Conservation (phyloP, 2,113 vertebrate genomes). For the Megalops atlanticus region DNA sequence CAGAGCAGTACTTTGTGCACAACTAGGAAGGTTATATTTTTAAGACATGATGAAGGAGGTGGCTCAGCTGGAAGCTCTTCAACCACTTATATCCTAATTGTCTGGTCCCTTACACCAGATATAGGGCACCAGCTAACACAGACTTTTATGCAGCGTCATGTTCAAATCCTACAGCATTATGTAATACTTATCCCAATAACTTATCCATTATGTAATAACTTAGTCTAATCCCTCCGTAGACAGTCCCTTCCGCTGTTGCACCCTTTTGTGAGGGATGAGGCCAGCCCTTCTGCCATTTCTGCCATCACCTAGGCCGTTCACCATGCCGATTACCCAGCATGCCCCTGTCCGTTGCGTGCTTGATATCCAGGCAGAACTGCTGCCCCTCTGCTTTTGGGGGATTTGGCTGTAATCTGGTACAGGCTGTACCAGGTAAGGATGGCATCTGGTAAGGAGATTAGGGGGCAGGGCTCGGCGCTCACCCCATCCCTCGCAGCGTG, state of each 20-base stretch:
- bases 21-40: slow-evolving; percentile 62
- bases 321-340: background rate
- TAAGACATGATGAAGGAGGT: slow-evolving; percentile 69
- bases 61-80: slow-evolving; percentile 65
- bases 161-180: background rate
- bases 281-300: background rate
- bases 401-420: slow-evolving; percentile 64
- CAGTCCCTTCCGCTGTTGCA: background rate
- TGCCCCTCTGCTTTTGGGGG: slow-evolving; percentile 54
- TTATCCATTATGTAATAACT: background rate
- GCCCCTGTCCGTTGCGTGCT: background rate
- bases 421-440: slow-evolving; percentile 39
- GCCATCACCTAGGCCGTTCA: background rate
- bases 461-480: slow-evolving; percentile 39
- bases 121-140: too few species aligned
- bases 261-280: background rate
- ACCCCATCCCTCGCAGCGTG: slow-evolving; percentile 35
- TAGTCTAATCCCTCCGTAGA: background rate
- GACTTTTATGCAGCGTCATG: background rate
- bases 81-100: too few species aligned
- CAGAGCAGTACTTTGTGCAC: slow-evolving; percentile 44
- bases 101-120: too few species aligned
- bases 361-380: background rate
- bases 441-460: slow-evolving; percentile 71
- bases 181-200: background rate